Evolutionary conservation across 2,113 vertebrate genomes (phyloP).

Genomic region (Sminthopsis crassicaudata): DNA sequence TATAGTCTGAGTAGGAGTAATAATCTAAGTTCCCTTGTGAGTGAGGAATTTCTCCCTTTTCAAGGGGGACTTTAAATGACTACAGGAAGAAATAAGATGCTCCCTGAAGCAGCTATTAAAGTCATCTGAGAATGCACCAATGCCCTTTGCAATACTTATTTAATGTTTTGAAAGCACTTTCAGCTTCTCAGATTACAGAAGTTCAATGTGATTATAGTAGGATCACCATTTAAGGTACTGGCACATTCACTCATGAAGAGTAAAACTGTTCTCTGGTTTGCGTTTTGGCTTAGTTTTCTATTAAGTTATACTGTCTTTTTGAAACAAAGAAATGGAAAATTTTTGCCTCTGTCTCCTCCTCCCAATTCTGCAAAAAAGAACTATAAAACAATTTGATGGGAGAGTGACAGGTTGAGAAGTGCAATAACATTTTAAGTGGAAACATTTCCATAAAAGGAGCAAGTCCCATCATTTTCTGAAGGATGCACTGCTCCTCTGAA

Average conservation of each 20-base stretch:
- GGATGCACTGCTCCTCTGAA: constrained; percentile 47
- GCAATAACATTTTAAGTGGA: constrained; percentile 67
- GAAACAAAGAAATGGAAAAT: constrained; percentile 26
- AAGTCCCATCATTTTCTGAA: constrained; percentile 65
- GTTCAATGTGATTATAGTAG: background rate
- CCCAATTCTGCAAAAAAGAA: constrained; percentile 23
- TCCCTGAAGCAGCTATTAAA: constrained; percentile 36
- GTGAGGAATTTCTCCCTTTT: background rate
- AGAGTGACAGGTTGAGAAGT: constrained; percentile 63
- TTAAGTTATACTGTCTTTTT: constrained; percentile 15
- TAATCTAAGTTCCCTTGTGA: background rate
- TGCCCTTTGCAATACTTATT: constrained; percentile 4
- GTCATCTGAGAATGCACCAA: background rate
- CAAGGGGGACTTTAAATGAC: background rate
- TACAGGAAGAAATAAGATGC: background rate
- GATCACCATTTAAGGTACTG: constrained; percentile 17
- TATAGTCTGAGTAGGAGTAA: background rate
- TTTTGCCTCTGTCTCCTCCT: background rate
- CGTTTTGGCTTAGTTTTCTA: constrained; percentile 34
- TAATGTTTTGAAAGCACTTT: constrained; percentile 46
- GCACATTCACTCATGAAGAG: constrained; percentile 4
- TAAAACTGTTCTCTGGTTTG: background rate
- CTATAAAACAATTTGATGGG: constrained; percentile 47
- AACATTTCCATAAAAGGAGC: constrained; percentile 69
- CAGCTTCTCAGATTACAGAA: constrained; percentile 37